phyloP scores from a whole-genome alignment of 2,113 vertebrate genomes.

The Lampris incognitus region DNA sequence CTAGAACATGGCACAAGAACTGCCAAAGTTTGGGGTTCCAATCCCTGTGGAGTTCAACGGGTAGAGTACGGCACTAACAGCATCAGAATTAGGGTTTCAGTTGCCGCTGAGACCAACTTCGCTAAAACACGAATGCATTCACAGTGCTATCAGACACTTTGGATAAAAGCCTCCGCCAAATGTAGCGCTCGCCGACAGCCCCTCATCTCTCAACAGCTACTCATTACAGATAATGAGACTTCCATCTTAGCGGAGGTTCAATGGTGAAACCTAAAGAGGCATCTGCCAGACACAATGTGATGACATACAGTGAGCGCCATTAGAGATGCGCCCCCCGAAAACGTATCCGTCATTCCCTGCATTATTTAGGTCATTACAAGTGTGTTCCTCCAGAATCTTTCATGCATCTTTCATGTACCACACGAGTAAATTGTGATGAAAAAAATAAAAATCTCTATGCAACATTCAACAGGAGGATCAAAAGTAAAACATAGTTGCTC shows the following conservation, averaged over 20 bases:
- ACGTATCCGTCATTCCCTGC: no score
- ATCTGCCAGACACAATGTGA: background rate
- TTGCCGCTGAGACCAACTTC: slow-evolving; percentile 23
- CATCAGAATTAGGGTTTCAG: slow-evolving; percentile 26
- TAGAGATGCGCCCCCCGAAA: background rate
- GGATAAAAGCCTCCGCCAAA: slow-evolving; percentile 56
- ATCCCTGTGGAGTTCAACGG: slow-evolving; percentile 8
- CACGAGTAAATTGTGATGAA: no score
- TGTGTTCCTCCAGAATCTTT: no score
- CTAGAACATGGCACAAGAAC: background rate
- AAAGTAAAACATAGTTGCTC: no score
- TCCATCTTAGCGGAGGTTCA: slow-evolving; percentile 42
- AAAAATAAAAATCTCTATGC: no score
- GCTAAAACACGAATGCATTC: slow-evolving; percentile 48
- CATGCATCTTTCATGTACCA: no score
- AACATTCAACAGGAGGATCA: no score
- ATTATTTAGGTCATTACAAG: no score
- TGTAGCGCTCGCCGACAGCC: slow-evolving; percentile 56
- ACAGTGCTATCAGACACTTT: slow-evolving; percentile 40
- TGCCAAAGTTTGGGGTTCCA: background rate
- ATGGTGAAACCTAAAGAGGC: slow-evolving; percentile 33
- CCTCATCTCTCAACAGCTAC: slow-evolving; percentile 64
- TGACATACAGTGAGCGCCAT: background rate
- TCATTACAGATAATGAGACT: slow-evolving; percentile 69
- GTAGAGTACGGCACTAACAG: background rate